Evolutionary conservation across 1,140 invertebrate genomes (phyloP).

Genomic region (Ceratina calcarata): DNA sequence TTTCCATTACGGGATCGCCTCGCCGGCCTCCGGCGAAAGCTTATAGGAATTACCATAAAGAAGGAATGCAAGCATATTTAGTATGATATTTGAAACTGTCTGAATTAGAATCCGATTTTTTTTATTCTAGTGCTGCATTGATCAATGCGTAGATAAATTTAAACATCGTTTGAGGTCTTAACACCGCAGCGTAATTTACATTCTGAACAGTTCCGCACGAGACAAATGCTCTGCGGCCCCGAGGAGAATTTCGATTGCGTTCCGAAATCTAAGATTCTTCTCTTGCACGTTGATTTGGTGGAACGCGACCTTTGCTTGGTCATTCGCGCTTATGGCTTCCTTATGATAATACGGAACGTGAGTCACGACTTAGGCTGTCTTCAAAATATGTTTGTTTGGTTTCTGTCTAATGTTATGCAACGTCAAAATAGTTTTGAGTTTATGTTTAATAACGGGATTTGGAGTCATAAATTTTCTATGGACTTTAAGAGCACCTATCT

Average conservation of each 20-base stretch:
- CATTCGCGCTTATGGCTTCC: slow-evolving; percentile 35
- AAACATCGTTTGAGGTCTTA: not conserved
- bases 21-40: too few relatives aligned
- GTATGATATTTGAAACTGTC: too few relatives aligned
- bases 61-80: too few relatives aligned
- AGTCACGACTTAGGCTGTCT: slow-evolving; percentile 1
- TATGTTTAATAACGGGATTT: not conserved
- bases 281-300: slow-evolving; percentile 17
- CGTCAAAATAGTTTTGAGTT: not conserved
- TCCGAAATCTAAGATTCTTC: slow-evolving; percentile 12
- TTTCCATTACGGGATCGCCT: not conserved
- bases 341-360: slow-evolving; percentile 33
- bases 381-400: not conserved
- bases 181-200: not conserved
- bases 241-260: slow-evolving; percentile 17
- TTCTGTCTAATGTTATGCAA: slow-evolving; percentile 24
- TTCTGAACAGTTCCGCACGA: not conserved
- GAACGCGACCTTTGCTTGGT: slow-evolving; percentile 23
- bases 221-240: not conserved
- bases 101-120: too few relatives aligned
- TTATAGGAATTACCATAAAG: not conserved
- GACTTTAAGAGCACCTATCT: too few relatives aligned
- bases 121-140: not conserved
- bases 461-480: not conserved
- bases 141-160: not conserved